phyloP scores from a whole-genome alignment of 2,797 vertebrate genomes.

The Esox masquinongy region DNA sequence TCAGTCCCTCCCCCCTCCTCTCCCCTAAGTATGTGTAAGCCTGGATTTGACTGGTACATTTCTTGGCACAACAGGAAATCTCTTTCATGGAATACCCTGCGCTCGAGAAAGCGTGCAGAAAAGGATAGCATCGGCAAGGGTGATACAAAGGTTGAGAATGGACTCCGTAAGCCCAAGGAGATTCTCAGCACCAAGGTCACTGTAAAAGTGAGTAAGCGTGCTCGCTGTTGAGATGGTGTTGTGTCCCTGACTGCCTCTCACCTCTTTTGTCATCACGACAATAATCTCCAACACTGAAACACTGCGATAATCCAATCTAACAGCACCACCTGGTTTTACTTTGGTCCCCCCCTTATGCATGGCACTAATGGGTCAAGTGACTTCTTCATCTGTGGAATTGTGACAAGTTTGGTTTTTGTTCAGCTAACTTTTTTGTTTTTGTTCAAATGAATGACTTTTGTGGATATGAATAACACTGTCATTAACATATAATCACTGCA shows the following conservation, averaged over 20 bases:
- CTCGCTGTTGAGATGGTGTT: not conserved
- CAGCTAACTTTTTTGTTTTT: not conserved
- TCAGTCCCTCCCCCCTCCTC: not conserved
- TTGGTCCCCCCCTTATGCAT: constrained; percentile 6
- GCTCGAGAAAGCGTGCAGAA: constrained; percentile 95
- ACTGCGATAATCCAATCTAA: constrained; percentile 9
- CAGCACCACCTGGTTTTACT: not conserved
- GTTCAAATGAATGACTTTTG: not conserved
- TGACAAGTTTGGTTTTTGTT: not conserved
- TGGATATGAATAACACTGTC: not conserved
- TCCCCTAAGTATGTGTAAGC: constrained; percentile 39
- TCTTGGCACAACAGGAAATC: constrained; percentile 98
- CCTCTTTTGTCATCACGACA: constrained; percentile 13
- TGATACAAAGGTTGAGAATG: constrained; percentile 79
- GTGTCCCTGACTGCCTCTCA: constrained; percentile 28
- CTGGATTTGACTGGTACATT: constrained; percentile 83
- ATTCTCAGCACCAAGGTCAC: constrained; percentile 86
- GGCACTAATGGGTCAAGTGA: constrained; percentile 7
- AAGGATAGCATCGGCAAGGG: constrained; percentile 83
- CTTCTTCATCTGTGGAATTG: not conserved
- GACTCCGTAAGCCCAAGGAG: constrained; percentile 88
- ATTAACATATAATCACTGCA: not conserved
- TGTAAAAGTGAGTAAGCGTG: constrained; percentile 89
- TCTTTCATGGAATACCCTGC: constrained; percentile 98
- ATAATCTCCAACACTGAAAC: not conserved